These are phyloP conservation scores for Myotis brandtii DNA, from an alignment of 2,113 vertebrate genomes.

Conservation along the genomic window DNA sequence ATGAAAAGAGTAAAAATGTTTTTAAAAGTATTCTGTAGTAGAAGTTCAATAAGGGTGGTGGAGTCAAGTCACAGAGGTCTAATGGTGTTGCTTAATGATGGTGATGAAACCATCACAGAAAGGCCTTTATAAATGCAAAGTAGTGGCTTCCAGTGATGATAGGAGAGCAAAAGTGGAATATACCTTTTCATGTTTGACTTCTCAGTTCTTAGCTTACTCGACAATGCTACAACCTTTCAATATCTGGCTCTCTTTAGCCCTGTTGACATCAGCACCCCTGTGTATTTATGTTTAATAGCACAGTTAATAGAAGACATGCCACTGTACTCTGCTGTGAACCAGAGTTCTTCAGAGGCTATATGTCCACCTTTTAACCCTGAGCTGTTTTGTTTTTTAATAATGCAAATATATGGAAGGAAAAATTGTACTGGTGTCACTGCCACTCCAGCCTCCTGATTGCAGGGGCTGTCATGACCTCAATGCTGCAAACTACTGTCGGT, in stretches of 20 bases:
- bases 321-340: background rate
- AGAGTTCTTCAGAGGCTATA: background rate
- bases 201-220: slow-evolving; percentile 10
- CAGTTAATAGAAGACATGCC: background rate
- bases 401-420: slow-evolving; percentile 31
- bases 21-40: background rate
- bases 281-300: background rate
- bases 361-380: background rate
- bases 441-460: background rate
- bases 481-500: background rate
- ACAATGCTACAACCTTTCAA: background rate
- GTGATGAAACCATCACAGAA: background rate
- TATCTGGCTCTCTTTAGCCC: background rate
- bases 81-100: slow-evolving; percentile 11
- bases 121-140: slow-evolving; percentile 33
- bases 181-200: slow-evolving; percentile 18
- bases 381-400: slow-evolving; percentile 33
- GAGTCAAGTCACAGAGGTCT: slow-evolving; percentile 9
- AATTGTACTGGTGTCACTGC: background rate
- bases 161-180: background rate
- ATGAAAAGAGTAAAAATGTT: background rate
- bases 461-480: accelerated
- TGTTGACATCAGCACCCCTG: background rate
- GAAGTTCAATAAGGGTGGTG: background rate
- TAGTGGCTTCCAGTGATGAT: background rate